Evolutionary conservation across 2,113 vertebrate genomes (phyloP).

Genomic region (Dasypus novemcinctus): DNA sequence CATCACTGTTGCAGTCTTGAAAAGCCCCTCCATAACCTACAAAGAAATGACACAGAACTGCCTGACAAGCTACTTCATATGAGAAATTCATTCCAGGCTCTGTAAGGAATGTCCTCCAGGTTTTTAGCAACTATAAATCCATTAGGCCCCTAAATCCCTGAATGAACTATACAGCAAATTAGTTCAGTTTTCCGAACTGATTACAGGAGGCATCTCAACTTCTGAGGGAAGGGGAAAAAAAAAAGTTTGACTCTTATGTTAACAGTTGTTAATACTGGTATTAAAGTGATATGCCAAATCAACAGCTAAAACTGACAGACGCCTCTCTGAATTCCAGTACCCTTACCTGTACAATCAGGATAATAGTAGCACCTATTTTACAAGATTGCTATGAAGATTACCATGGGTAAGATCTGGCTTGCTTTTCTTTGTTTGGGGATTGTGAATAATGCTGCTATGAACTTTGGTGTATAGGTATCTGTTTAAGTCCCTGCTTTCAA

Average conservation of each 20-base stretch:
- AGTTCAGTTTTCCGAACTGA: background rate
- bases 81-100: background rate
- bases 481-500: too few relatives aligned
- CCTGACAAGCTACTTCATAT: background rate
- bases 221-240: background rate
- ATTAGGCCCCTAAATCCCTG: background rate
- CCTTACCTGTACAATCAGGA: background rate
- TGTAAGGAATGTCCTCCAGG: background rate
- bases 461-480: too few relatives aligned
- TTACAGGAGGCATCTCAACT: background rate
- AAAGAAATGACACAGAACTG: slow-evolving; percentile 40
- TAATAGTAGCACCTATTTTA: background rate
- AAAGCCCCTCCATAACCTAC: slow-evolving; percentile 94
- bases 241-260: background rate
- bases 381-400: background rate
- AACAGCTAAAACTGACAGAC: background rate
- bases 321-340: background rate
- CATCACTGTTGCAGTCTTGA: slow-evolving; percentile 86
- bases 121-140: background rate
- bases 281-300: background rate
- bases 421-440: too few relatives aligned
- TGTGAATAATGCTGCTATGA: too few relatives aligned
- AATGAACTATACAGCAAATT: background rate
- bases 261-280: background rate
- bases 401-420: background rate